These are phyloP conservation scores for Thamnophis elegans DNA, from an alignment of 2,797 vertebrate genomes.

Conservation along the genomic window DNA sequence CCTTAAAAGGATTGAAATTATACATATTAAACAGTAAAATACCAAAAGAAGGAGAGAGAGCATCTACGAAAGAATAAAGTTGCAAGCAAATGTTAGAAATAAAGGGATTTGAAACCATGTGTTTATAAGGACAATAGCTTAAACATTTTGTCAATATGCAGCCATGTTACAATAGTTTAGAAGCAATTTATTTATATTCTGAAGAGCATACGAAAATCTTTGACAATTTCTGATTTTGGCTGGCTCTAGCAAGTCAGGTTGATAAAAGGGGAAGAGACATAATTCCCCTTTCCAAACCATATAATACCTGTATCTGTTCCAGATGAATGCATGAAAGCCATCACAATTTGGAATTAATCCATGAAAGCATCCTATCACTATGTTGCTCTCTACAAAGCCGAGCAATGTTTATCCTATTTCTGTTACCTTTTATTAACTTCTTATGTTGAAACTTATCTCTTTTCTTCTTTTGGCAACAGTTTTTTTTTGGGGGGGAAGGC, in stretches of 20 bases:
- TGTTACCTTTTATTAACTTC: background rate
- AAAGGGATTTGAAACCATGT: background rate
- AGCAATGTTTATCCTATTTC: background rate
- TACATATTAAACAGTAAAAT: background rate
- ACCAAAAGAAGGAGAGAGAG: background rate
- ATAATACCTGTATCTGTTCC: slow-evolving; percentile 3
- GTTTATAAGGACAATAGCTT: background rate
- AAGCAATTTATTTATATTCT: background rate
- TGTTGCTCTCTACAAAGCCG: background rate
- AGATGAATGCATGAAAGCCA: slow-evolving; percentile 12
- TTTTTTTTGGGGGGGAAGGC: background rate
- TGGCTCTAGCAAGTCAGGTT: background rate
- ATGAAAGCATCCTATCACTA: background rate
- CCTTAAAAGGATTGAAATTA: background rate
- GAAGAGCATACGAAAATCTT: background rate
- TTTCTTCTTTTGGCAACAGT: background rate
- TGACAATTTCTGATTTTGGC: background rate
- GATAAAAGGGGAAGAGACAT: background rate
- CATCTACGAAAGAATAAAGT: background rate
- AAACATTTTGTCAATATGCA: background rate
- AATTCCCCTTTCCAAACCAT: background rate
- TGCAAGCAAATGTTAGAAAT: background rate
- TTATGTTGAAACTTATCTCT: background rate
- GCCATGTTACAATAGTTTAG: too few species aligned
- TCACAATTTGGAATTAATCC: slow-evolving; percentile 6